Evolutionary conservation across 2,888 invertebrate species (phyloP).

Genomic region (Rosalia funebris): DNA sequence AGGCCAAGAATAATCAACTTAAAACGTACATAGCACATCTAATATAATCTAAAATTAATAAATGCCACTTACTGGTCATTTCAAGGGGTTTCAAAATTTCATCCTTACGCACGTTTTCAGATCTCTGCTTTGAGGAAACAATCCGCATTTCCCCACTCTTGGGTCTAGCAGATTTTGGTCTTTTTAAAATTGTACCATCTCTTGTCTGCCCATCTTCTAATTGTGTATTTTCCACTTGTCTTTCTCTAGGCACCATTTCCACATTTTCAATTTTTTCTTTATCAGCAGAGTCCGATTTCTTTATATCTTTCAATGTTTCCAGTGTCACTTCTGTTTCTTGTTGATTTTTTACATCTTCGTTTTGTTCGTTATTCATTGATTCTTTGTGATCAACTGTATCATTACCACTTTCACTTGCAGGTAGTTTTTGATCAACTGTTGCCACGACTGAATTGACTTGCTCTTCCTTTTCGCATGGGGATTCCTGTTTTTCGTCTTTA

Average conservation of each 20-base stretch:
- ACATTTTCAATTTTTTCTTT: constrained; percentile 31
- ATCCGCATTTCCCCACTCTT: constrained; percentile 51
- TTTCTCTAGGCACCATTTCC: not conserved
- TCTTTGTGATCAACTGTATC: not conserved
- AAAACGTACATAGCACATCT: too few species aligned
- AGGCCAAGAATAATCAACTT: too few species aligned
- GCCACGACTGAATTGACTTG: not conserved
- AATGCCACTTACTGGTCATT: constrained; percentile 29
- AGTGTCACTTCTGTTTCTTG: not conserved
- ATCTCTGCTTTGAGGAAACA: constrained; percentile 36
- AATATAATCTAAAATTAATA: too few species aligned
- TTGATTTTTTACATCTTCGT: not conserved
- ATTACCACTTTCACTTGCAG: not conserved
- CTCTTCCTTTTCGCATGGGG: not conserved
- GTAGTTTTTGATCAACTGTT: not conserved
- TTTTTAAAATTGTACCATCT: constrained; percentile 37
- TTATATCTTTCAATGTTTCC: constrained; percentile 12
- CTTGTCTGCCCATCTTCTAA: constrained; percentile 8
- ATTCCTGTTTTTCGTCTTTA: constrained; percentile 12
- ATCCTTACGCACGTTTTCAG: constrained; percentile 34
- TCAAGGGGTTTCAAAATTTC: constrained; percentile 22
- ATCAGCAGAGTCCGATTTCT: too few species aligned
- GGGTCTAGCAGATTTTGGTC: constrained; percentile 59
- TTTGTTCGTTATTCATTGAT: not conserved
- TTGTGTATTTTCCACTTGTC: constrained; percentile 2